Evolutionary conservation across 2,888 invertebrate genomes (phyloP), one percentile per base, ranked within the genome.

Genomic region (Epicampocera succincta): DNA sequence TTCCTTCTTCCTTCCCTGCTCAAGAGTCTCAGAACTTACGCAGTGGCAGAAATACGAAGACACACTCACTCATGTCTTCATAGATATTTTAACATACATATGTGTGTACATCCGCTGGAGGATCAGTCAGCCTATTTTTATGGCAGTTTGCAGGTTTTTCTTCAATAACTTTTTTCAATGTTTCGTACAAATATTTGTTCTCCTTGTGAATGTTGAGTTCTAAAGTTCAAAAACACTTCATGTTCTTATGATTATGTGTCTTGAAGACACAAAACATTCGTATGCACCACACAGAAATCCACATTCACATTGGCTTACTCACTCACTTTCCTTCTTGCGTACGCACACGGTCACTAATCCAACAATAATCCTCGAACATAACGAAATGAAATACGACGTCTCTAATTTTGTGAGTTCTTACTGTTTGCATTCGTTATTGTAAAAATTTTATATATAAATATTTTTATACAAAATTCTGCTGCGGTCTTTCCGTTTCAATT

Each of bases 301-400:
- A 33, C 13, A 40, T 50, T 50, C 66, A 33, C 29, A 50, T 42
- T 40, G 17, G 44, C 44, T 65, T 56, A 63, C 71, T 72, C 52
- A 66, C 17, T 69, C 78, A 63, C 71, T 68, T 73, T 44, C 42
- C 44, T 63, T 19, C 54, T 65, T 75, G 48, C 56, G 52, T n/a
- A 61, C 74, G 56, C 77, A 77, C 81, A 66, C 69, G 46, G 68
- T 84, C 86, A 85, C 87, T 89, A 89, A 89, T 89, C 89, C 88
- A 46, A 71, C 84, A 85, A 84, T 89, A 89, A 89, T 89, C 89
- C 88, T 86, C 85, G 85, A 88, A 89, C 89, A 89, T 89, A 89
- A 89, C 88, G 89, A 88, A 89, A 89, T 89, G 88, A 89, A 89
- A 88, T 89, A 88, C 88, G 87, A 88, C 85, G 82, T 79, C 84